phyloP scores from a whole-genome alignment of 2,797 vertebrate genomes.

The Propithecus perrieri region DNA sequence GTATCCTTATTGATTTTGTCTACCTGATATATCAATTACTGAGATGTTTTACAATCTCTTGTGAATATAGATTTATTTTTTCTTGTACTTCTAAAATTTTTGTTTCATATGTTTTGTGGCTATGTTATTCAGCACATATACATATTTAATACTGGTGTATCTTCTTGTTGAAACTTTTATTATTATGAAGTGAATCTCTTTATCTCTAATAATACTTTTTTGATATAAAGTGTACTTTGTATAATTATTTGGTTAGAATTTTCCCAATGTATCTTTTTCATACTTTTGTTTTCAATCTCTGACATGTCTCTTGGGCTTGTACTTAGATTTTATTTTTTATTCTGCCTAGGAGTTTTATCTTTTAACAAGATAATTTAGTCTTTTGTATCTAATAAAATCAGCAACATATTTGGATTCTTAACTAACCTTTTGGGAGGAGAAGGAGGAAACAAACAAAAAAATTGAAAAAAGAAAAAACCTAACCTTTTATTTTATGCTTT shows the following conservation, averaged over 20 bases:
- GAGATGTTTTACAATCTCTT: background rate
- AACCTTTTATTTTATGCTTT: background rate
- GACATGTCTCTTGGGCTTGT: background rate
- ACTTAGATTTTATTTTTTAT: background rate
- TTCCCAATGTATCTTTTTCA: background rate
- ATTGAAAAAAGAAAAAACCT: no score
- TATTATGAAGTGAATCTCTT: background rate
- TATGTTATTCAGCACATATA: background rate
- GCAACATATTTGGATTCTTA: background rate
- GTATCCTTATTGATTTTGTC: background rate
- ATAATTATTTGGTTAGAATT: background rate
- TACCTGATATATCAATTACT: background rate
- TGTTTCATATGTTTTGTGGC: background rate
- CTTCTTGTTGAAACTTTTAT: background rate
- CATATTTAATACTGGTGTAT: background rate
- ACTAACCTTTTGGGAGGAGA: background rate
- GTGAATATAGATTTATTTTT: background rate
- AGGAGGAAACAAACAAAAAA: no score
- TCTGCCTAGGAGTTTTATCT: background rate
- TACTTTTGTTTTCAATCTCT: background rate
- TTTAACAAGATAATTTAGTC: background rate
- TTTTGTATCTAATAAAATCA: conserved; percentile 4
- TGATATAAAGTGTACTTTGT: background rate
- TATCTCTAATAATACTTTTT: background rate
- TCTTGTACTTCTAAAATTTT: background rate